Base-by-base conservation (phyloP, 2,797 vertebrate genomes). In the Enteromius thamalakanensis region DNA sequence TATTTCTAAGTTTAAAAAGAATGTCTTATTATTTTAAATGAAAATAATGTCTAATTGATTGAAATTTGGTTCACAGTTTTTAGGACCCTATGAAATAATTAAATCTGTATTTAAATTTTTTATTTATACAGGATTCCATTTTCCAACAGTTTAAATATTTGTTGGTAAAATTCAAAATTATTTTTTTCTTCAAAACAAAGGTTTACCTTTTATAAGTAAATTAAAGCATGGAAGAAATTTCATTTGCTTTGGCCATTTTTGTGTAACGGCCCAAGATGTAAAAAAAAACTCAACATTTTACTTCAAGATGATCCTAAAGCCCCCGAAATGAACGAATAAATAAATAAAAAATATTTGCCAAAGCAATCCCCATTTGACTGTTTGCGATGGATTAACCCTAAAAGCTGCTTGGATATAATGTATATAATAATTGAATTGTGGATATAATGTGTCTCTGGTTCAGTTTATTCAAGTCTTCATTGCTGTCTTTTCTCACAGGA, bases 401-500 rank as follows among this genome's bases (percentile, higher is more conserved):
- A 34, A 34, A 34, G 32, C 34, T 34, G 34, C 34, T 26, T 26
- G 26, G 26, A 26, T 26, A 26, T 26, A 26, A 26, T 26, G 26
- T 1, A 26, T 26, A 26, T 26, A 26, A 26, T 26, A 26, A 26
- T 26, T 26, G 26, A 1, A 26, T 26, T 1, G 26, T 26, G 7
- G 23, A 17, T 17, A 15, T 70, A 9, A 9, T 9, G 4, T 14
- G 37, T 14, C 62, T 62, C 37, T 62, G 2, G 2, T 32, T 65
- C 21, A 45, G 15, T 49, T 78, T 29, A 78, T 34, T 29, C 15
- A 65, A 19, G 29, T 65, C 14, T 76, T 76, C 32, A 34, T 47
- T 55, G 2, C 45, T 81, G 37, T 3, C 12, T 82, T 15, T 80
- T 23, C 15, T 60, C 14, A 14, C 60, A 88, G 87, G 87, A 87